Evolutionary conservation across 2,888 invertebrate genomes (phyloP), one percentile per base, ranked within the genome.

Genomic region (Lypha dubia): DNA sequence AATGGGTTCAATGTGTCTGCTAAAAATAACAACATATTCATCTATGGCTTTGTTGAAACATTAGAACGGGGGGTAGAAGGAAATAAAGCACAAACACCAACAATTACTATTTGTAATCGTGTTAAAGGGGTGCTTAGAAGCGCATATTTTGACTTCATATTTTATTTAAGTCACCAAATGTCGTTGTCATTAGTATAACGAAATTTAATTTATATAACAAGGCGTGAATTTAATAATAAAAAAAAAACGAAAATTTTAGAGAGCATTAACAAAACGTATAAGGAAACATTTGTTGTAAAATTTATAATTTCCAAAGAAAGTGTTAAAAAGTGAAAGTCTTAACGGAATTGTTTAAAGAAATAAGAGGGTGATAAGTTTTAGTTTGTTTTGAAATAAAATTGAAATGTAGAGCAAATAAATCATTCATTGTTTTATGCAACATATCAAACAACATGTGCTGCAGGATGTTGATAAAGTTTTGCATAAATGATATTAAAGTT

Each of bases 221-320:
- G 77, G 84, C 84, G 74, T 84, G 81, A 84, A 84, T 81, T 84
- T 70, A 79, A 84, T 84, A 84, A 84, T 77, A 51, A 74, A 77
- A 67, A 46, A 20, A 60, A 65, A 49, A n/a, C n/a, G n/a, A n/a
- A n/a, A n/a, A n/a, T n/a, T 56, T 24, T 44, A 38, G 9, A 15
- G 8, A 35, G 41, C 44, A 7, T 13, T 41, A 1, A 13, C 17
- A 20, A 41, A n/a, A 13, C 38, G 13, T n/a, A n/a, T n/a, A n/a
- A n/a, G n/a, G n/a, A n/a, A n/a, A n/a, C 70, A 56, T 22, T 51
- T 51, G n/a, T 51, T 35, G 35, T 5, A 15, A 51, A 17, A 38
- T 24, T 49, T 22, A 32, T 15, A 58, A 51, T 63, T 71, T 53
- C 32, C 13, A 1, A 44, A 53, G 32, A 74, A 74, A 68, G 67